Conservation (phyloP, 2,888 invertebrate species). For the Limnephilus marmoratus region DNA sequence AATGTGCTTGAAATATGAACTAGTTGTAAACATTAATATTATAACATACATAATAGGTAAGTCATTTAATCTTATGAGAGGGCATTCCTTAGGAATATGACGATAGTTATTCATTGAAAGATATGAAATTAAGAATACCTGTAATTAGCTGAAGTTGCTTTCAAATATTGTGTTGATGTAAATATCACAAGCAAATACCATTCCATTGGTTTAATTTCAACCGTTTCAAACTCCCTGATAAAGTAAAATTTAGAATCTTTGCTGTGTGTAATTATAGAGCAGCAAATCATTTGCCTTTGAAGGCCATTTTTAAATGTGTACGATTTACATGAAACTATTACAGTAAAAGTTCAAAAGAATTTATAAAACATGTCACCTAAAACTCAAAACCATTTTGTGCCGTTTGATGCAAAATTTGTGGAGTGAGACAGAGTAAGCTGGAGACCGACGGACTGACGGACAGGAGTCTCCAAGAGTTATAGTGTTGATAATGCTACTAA, state of each 20-base stretch:
- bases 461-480: background rate
- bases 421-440: background rate
- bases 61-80: constrained; percentile 66
- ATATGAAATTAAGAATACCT: constrained; percentile 27
- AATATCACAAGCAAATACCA: constrained; percentile 47
- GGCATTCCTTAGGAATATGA: constrained; percentile 65
- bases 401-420: background rate
- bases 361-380: background rate
- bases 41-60: constrained; percentile 36
- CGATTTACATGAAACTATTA: background rate
- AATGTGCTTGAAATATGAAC: constrained; percentile 65
- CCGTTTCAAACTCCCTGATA: background rate
- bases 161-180: constrained; percentile 50
- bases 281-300: too few species aligned
- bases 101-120: constrained; percentile 58
- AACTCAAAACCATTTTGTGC: background rate
- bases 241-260: background rate
- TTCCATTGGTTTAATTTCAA: constrained; percentile 13
- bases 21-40: constrained; percentile 60
- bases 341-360: background rate
- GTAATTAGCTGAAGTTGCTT: constrained; percentile 49
- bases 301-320: background rate
- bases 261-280: background rate
- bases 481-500: background rate
- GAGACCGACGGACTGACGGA: background rate